These are phyloP conservation scores for Hippocampus kuda DNA, from an alignment of 2,797 vertebrate species.

Conservation along the genomic window DNA sequence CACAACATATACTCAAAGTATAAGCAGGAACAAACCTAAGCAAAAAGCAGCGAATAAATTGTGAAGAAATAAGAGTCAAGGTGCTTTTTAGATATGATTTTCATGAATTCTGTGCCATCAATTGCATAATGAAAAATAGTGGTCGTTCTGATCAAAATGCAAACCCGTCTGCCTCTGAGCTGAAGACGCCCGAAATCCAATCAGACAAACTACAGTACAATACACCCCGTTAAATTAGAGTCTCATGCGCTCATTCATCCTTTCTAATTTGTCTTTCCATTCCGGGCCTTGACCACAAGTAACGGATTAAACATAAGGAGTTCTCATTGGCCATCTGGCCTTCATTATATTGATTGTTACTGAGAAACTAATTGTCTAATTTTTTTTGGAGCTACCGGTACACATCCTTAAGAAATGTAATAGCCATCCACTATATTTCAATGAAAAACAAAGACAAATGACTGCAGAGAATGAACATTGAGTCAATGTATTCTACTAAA, in stretches of 20 bases:
- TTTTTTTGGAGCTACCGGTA: slow-evolving; percentile 2
- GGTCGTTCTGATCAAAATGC: no score
- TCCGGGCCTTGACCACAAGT: slow-evolving; percentile 8
- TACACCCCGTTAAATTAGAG: slow-evolving; percentile 4
- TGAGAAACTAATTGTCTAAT: slow-evolving; percentile 2
- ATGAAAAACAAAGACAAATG: slow-evolving; percentile 19
- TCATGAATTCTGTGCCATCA: no score
- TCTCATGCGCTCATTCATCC: no score
- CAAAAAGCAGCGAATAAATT: no score
- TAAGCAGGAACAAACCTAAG: no score
- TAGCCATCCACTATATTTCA: neutral
- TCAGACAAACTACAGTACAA: no score
- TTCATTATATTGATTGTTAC: slow-evolving; percentile 20
- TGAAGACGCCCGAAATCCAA: no score
- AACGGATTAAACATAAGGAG: slow-evolving; percentile 19
- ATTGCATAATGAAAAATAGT: no score
- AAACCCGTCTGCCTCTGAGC: no score
- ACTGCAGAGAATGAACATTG: slow-evolving; percentile 9
- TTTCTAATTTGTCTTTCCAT: neutral
- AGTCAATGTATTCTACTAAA: slow-evolving; percentile 11
- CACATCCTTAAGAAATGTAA: slow-evolving; percentile 6
- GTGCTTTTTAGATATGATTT: no score
- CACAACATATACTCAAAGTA: no score
- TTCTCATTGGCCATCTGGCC: slow-evolving; percentile 28
- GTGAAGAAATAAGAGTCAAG: no score